Conservation (phyloP, 1,140 invertebrate species). For the Diabrotica virgifera region DNA sequence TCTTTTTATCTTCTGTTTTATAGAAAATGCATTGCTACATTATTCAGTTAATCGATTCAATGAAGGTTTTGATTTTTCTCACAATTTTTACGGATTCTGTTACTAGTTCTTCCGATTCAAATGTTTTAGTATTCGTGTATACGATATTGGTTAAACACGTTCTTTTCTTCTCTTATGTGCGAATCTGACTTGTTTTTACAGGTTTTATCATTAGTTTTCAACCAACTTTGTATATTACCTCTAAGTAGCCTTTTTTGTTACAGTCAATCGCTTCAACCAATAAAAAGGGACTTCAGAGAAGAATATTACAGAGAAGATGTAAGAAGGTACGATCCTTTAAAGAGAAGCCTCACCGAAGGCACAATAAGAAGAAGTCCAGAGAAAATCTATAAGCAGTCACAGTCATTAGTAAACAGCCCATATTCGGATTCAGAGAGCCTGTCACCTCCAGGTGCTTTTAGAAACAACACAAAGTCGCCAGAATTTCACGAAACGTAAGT, state of each 20-base stretch:
- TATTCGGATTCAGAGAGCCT: slow-evolving; percentile 46
- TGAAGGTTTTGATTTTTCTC: too few species aligned
- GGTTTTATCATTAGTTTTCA: too few species aligned
- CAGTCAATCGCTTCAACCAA: slow-evolving; percentile 27
- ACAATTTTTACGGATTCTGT: too few species aligned
- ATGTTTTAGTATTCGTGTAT: too few species aligned
- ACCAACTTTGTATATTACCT: slow-evolving; percentile 24
- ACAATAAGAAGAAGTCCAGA: slow-evolving; percentile 39
- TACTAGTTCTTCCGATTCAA: too few species aligned
- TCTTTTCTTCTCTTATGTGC: too few species aligned
- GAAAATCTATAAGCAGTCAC: slow-evolving; percentile 34
- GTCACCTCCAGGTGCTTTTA: slow-evolving; percentile 44
- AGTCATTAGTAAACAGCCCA: slow-evolving; percentile 34
- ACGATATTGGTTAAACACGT: too few species aligned
- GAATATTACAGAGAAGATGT: slow-evolving; percentile 41
- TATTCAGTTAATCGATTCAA: too few species aligned
- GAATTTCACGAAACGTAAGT: slow-evolving; percentile 53
- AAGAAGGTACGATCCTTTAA: slow-evolving; percentile 43
- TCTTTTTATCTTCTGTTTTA: too few species aligned
- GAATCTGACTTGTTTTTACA: too few species aligned
- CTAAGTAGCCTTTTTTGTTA: slow-evolving; percentile 29
- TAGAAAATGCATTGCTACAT: too few species aligned
- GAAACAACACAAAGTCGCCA: slow-evolving; percentile 45
- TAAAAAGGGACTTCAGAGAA: slow-evolving; percentile 36
- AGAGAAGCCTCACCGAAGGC: slow-evolving; percentile 44